A percentile compares a stretch with the other conserved stretches of the same genome.
phyloP scores from a whole-genome alignment of 1,140 invertebrate genomes.

The Telenomus remus region DNA sequence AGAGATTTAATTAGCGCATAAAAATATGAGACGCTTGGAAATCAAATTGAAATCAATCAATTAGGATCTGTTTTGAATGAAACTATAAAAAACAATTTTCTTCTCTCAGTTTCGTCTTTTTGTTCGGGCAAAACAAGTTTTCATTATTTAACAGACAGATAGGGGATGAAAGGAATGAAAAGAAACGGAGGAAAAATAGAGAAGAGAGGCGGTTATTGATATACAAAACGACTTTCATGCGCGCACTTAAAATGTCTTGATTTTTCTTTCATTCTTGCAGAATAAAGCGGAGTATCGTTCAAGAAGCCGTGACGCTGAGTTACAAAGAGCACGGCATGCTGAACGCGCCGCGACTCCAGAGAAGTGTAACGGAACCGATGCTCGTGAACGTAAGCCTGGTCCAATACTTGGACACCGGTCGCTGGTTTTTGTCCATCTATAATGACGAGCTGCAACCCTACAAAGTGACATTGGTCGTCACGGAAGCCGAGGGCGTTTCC shows the following conservation, averaged over 20 bases:
- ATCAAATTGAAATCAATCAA: no score
- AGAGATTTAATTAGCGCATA: no score
- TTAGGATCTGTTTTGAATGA: no score
- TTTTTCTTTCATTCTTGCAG: constrained; percentile 17
- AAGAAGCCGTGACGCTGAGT: constrained; percentile 52
- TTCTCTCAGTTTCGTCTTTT: no score
- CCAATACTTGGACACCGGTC: constrained; percentile 92
- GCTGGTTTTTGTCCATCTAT: constrained; percentile 96
- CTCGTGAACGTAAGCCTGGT: constrained; percentile 88
- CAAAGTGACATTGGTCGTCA: constrained; percentile 86
- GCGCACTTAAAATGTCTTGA: constrained; percentile 1
- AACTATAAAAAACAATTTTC: no score
- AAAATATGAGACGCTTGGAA: no score
- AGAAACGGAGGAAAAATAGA: no score
- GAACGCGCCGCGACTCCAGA: constrained; percentile 69
- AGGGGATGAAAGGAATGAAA: no score
- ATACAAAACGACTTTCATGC: not conserved
- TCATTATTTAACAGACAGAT: no score
- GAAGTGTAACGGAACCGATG: constrained; percentile 80
- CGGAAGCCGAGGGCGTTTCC: constrained; percentile 89
- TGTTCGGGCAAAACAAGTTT: no score
- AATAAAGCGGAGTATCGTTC: constrained; percentile 47
- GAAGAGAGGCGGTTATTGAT: no score
- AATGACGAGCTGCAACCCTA: constrained; percentile 93
- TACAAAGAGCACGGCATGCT: constrained; percentile 38